Evolutionary conservation across 2,797 vertebrate genomes (phyloP).

Genomic region (Simalia tracyae): DNA sequence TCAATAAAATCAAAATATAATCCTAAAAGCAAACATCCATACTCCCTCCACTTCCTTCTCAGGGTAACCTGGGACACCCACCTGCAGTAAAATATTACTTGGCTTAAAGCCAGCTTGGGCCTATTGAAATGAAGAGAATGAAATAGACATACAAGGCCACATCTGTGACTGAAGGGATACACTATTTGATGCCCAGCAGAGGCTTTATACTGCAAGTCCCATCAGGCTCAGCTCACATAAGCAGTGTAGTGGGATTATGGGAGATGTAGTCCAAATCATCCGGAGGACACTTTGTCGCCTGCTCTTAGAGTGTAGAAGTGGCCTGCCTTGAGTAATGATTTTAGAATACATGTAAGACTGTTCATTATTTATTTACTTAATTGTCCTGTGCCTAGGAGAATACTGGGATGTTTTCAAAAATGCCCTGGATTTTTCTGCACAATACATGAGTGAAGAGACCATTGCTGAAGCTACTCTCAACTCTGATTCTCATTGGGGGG

Average conservation of each 20-base stretch:
- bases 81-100: background rate
- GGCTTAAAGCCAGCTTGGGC: background rate
- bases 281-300: background rate
- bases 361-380: background rate
- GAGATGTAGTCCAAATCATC: background rate
- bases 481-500: background rate
- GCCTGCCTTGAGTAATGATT: background rate
- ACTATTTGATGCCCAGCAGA: background rate
- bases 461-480: background rate
- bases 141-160: background rate
- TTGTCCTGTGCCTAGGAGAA: background rate
- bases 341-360: background rate
- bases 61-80: background rate
- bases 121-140: background rate
- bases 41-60: background rate
- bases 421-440: background rate
- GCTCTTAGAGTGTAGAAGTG: background rate
- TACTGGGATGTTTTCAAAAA: background rate
- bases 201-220: background rate
- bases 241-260: background rate
- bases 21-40: background rate
- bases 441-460: background rate
- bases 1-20: background rate
- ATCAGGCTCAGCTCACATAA: background rate
- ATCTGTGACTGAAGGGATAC: background rate